Evolutionary conservation across 1,140 invertebrate genomes (phyloP).

Genomic region (Matsumurasca onukii): DNA sequence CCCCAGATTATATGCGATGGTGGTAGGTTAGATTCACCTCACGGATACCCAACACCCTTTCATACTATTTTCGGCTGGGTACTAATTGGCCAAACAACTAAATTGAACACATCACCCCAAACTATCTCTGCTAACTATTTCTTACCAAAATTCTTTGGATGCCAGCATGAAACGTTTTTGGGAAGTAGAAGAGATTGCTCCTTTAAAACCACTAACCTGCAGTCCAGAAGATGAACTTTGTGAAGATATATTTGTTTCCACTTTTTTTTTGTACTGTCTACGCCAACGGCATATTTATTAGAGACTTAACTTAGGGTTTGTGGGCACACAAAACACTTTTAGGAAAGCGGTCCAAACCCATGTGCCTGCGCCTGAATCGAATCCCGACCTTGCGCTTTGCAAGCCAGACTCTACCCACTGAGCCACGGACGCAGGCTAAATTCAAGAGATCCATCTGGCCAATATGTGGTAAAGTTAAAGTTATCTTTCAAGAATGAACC

Average conservation of each 20-base stretch:
- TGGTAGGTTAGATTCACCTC: background rate
- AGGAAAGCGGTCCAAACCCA: no score
- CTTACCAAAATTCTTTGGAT: background rate
- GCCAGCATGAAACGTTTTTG: background rate
- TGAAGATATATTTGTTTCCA: background rate
- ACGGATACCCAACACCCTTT: background rate
- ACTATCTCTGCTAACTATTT: background rate
- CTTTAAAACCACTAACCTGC: background rate
- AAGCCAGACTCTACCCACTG: background rate
- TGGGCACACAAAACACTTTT: no score
- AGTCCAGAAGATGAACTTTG: background rate
- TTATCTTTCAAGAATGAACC: background rate
- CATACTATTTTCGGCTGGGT: conserved; percentile 1
- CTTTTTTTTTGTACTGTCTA: background rate
- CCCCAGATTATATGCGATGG: background rate
- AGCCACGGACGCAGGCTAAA: no score
- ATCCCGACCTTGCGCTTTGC: background rate
- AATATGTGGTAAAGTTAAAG: background rate
- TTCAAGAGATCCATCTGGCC: background rate
- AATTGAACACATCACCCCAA: no score
- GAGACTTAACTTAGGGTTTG: no score
- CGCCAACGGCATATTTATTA: no score
- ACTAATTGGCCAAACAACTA: background rate
- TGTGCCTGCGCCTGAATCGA: no score
- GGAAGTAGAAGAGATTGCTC: background rate